Percentiles rank a stretch among this genome's conserved stretches.
Conservation (phyloP, 2,888 invertebrate species). For the Neuroscelio doddi region DNA sequence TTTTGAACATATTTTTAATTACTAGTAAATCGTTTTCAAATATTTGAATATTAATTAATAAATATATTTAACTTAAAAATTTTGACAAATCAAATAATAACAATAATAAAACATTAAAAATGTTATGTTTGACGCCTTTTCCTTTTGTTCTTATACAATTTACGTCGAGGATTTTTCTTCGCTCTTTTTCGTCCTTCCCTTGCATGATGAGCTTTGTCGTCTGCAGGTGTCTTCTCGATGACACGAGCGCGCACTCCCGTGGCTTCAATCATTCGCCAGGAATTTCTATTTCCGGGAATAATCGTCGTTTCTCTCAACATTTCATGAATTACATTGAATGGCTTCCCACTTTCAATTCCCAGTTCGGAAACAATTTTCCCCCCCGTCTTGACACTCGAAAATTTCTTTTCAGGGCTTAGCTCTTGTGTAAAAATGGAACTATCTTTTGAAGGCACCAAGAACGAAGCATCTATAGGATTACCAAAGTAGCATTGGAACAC, state of each 20-base stretch:
- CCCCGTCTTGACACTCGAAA: conserved; percentile 3
- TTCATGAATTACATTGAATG: conserved; percentile 22
- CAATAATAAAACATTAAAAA: too few species aligned
- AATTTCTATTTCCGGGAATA: conserved; percentile 19
- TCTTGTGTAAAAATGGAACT: conserved; percentile 18
- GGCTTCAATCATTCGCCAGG: conserved; percentile 36
- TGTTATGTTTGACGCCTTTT: too few species aligned
- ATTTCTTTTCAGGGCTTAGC: background rate
- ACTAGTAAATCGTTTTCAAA: too few species aligned
- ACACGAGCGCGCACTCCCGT: conserved; percentile 29
- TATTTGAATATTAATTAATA: too few species aligned
- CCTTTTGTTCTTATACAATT: background rate
- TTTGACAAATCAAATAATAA: too few species aligned
- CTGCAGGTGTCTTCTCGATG: conserved; percentile 22
- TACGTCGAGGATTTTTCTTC: conserved; percentile 3
- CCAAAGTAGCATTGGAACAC: conserved; percentile 34
- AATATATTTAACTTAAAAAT: too few species aligned
- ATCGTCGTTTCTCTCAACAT: conserved; percentile 26
- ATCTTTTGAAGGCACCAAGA: conserved; percentile 30
- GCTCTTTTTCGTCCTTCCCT: conserved; percentile 11
- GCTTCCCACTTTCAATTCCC: conserved; percentile 1
- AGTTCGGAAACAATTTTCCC: background rate
- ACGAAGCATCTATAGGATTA: conserved; percentile 13
- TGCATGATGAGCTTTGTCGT: conserved; percentile 14
- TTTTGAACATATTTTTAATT: too few species aligned